These are phyloP conservation scores for Poeciliopsis infans DNA, from an alignment of 2,797 vertebrate genomes.

Conservation along the genomic window DNA sequence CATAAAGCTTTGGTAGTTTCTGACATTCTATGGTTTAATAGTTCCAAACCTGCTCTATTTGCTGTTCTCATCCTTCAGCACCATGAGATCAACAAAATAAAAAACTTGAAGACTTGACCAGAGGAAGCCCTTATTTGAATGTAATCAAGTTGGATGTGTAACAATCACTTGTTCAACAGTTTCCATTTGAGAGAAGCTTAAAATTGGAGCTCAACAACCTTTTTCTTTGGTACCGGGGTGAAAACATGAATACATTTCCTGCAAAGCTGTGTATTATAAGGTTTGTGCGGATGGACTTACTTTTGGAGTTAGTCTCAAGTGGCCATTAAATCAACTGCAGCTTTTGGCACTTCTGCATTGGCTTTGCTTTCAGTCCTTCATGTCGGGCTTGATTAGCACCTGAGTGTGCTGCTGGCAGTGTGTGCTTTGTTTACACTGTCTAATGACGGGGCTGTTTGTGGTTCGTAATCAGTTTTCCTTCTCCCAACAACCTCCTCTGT, in stretches of 20 bases:
- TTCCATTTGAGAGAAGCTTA: neutral
- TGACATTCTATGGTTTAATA: neutral
- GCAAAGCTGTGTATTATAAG: neutral
- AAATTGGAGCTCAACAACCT: neutral
- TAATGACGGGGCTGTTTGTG: slow-evolving; percentile 1
- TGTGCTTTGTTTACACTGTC: neutral
- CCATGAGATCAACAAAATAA: neutral
- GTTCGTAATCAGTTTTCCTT: slow-evolving; percentile 8
- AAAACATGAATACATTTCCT: slow-evolving; percentile 1
- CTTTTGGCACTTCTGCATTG: slow-evolving; percentile 1
- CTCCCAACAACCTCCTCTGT: neutral
- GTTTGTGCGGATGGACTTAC: neutral
- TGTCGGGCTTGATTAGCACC: slow-evolving; percentile 1
- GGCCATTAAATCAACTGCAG: slow-evolving; percentile 4
- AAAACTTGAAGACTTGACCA: neutral
- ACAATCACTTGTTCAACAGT: neutral
- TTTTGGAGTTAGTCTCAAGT: neutral
- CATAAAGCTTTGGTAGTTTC: neutral
- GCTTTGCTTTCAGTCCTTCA: neutral
- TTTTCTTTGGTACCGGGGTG: neutral
- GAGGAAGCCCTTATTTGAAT: neutral
- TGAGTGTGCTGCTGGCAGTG: slow-evolving; percentile 4
- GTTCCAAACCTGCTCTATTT: neutral
- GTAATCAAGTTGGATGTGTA: neutral
- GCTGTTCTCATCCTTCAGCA: neutral